phyloP scores from a whole-genome alignment of 2,113 vertebrate genomes.

The Garra rufa region DNA sequence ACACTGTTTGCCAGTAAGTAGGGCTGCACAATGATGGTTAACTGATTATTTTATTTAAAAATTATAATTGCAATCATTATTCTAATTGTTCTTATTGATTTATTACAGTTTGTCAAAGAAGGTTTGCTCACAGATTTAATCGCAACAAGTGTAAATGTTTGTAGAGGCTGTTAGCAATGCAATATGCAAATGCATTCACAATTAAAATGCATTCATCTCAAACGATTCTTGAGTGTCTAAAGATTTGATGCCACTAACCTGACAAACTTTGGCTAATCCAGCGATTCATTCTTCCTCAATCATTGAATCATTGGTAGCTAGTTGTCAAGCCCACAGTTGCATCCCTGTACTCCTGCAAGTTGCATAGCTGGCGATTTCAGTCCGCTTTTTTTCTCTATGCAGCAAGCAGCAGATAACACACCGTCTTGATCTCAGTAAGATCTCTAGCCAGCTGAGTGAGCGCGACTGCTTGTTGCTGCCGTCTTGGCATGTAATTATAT shows the following conservation, averaged over 20 bases:
- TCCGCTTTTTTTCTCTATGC: neutral
- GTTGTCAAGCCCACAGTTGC: neutral
- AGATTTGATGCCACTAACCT: neutral
- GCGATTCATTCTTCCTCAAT: neutral
- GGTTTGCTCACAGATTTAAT: too few relatives aligned
- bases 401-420: neutral
- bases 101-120: too few relatives aligned
- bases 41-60: too few relatives aligned
- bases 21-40: too few relatives aligned
- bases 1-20: too few relatives aligned
- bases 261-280: neutral
- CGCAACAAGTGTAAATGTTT: too few relatives aligned
- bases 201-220: too few relatives aligned
- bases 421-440: neutral
- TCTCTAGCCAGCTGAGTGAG: neutral
- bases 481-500: constrained; percentile 6
- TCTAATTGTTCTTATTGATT: too few relatives aligned
- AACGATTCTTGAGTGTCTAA: neutral
- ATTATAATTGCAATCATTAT: too few relatives aligned
- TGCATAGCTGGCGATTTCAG: neutral
- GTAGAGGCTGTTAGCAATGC: neutral
- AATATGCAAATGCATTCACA: too few relatives aligned
- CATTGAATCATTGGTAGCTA: neutral
- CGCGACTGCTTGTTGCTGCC: neutral
- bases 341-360: neutral